phyloP scores from a whole-genome alignment of 2,797 vertebrate genomes.

The Toxotes lorentzi region DNA sequence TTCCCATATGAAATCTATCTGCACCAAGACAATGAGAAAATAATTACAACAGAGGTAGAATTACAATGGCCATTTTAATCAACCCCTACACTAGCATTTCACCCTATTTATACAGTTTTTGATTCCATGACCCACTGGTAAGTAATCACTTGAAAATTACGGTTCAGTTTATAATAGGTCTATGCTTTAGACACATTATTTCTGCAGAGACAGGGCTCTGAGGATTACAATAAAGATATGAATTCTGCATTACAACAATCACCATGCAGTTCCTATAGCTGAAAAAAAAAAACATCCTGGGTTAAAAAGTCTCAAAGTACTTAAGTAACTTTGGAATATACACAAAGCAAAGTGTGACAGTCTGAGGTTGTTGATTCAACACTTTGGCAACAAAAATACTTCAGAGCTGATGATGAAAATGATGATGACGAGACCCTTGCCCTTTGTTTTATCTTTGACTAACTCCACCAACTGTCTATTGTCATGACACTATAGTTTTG shows the following conservation, averaged over 20 bases:
- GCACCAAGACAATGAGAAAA: slow-evolving; percentile 89
- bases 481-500: slow-evolving; percentile 45
- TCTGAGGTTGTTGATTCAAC: slow-evolving; percentile 59
- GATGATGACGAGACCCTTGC: slow-evolving; percentile 43
- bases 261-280: slow-evolving; percentile 64
- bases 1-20: slow-evolving; percentile 88
- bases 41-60: slow-evolving; percentile 90
- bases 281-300: slow-evolving; percentile 48
- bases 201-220: slow-evolving; percentile 75
- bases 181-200: slow-evolving; percentile 82
- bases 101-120: slow-evolving; percentile 90
- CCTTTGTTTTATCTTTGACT: slow-evolving; percentile 48
- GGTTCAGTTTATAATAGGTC: slow-evolving; percentile 85
- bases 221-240: slow-evolving; percentile 83
- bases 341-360: slow-evolving; percentile 35
- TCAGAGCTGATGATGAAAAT: slow-evolving; percentile 31
- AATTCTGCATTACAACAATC: slow-evolving; percentile 84
- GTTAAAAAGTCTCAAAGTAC: slow-evolving; percentile 67
- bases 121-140: slow-evolving; percentile 88
- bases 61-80: slow-evolving; percentile 91
- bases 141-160: slow-evolving; percentile 92
- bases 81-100: slow-evolving; percentile 88
- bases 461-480: slow-evolving; percentile 16
- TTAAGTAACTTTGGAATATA: slow-evolving; percentile 59
- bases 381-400: slow-evolving; percentile 27